These are phyloP conservation scores for Cephus spinipes DNA, from an alignment of 2,888 invertebrate genomes.

Conservation along the genomic window DNA sequence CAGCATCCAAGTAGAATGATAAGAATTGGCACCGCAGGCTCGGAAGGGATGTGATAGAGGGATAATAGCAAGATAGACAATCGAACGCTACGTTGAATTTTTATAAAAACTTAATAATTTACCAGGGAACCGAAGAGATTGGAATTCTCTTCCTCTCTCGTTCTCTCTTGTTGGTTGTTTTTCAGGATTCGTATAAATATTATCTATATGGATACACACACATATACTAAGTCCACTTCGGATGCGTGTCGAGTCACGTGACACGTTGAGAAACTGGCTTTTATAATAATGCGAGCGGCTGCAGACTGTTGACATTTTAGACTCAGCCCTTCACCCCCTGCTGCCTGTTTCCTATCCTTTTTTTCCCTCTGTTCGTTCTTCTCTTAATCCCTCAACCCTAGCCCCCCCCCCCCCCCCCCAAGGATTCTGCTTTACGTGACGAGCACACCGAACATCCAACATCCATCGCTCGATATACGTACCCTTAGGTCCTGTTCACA, in stretches of 20 bases:
- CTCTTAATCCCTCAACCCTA: slow-evolving; percentile 29
- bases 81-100: not conserved
- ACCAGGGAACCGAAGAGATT: not conserved
- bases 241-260: not conserved
- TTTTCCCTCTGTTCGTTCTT: slow-evolving; percentile 31
- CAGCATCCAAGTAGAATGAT: too few relatives aligned
- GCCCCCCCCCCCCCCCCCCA: slow-evolving; percentile 5
- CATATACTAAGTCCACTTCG: not conserved
- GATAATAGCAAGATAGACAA: not conserved
- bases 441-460: slow-evolving; percentile 61
- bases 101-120: not conserved
- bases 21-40: too few relatives aligned
- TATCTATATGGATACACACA: not conserved
- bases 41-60: too few relatives aligned
- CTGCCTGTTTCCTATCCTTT: not conserved
- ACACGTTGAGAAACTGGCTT: slow-evolving; percentile 23
- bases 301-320: not conserved
- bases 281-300: slow-evolving; percentile 44
- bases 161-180: not conserved
- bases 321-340: not conserved
- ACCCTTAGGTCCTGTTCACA: slow-evolving; percentile 46
- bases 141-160: slow-evolving; percentile 9
- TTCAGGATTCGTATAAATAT: not conserved
- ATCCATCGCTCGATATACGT: slow-evolving; percentile 64
- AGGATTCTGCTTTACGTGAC: slow-evolving; percentile 56